Percentiles rank a stretch among this genome's conserved stretches.
These are phyloP conservation scores for Marisa cornuarietis DNA, from an alignment of 1,140 invertebrate species.

Conservation along the genomic window DNA sequence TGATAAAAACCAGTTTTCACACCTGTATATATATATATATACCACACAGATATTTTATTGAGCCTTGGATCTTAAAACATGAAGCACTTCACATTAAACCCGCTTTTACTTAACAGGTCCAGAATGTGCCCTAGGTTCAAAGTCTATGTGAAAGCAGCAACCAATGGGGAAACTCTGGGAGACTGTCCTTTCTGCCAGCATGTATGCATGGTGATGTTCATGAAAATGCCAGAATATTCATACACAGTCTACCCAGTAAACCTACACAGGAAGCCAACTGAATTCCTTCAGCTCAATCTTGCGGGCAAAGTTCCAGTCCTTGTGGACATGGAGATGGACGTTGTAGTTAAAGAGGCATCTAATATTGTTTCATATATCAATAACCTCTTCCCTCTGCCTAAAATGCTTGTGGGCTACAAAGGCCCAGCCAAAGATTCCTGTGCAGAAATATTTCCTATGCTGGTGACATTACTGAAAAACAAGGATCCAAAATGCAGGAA, in stretches of 20 bases:
- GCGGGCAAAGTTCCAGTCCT: slow-evolving; percentile 68
- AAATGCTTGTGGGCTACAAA: slow-evolving; percentile 56
- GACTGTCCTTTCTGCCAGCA: slow-evolving; percentile 71
- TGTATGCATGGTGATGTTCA: slow-evolving; percentile 65
- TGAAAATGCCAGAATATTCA: slow-evolving; percentile 59
- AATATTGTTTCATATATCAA: slow-evolving; percentile 69
- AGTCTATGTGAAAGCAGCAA: slow-evolving; percentile 68
- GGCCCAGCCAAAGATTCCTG: slow-evolving; percentile 62
- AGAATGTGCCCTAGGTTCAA: slow-evolving; percentile 34
- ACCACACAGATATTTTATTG: no score
- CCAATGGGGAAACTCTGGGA: slow-evolving; percentile 67
- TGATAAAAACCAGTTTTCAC: no score
- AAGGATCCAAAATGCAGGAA: slow-evolving; percentile 37
- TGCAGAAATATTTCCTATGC: slow-evolving; percentile 69
- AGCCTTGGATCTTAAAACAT: no score
- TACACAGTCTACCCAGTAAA: slow-evolving; percentile 66
- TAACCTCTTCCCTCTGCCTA: slow-evolving; percentile 59
- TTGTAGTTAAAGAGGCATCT: slow-evolving; percentile 65
- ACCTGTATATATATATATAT: no score
- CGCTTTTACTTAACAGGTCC: not conserved
- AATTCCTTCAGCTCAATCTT: slow-evolving; percentile 63
- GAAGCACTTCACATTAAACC: no score
- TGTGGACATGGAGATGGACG: slow-evolving; percentile 45
- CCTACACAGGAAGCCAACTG: slow-evolving; percentile 66
- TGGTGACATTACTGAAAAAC: slow-evolving; percentile 70